These are phyloP conservation scores for Theonella swinhoei DNA, from an alignment of 37 sponge, comb jelly and placozoan species.

Conservation along the genomic window DNA sequence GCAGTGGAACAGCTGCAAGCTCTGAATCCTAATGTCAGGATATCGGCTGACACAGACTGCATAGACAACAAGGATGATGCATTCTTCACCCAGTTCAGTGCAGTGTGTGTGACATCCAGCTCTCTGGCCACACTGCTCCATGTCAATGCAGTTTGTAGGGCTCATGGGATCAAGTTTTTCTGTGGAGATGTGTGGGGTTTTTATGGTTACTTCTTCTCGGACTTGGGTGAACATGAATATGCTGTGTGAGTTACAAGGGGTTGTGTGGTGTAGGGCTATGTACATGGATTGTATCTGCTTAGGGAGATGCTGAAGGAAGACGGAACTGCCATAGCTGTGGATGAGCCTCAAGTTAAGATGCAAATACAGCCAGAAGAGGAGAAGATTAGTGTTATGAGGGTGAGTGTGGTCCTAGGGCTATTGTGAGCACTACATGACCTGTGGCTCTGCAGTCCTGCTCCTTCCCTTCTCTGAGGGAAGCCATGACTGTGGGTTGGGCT, in stretches of 20 bases:
- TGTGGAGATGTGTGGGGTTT: constrained; percentile 93
- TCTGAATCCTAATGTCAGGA: constrained; percentile 83
- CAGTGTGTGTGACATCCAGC: constrained; percentile 65
- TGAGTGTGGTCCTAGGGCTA: not conserved
- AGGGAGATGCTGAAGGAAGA: constrained; percentile 15
- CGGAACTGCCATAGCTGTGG: not conserved
- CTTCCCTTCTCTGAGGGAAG: constrained; percentile 54
- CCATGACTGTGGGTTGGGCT: constrained; percentile 46
- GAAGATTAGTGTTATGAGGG: not conserved
- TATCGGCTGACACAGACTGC: constrained; percentile 43
- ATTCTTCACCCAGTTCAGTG: constrained; percentile 73
- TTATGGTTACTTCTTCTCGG: constrained; percentile 92
- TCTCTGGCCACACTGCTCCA: constrained; percentile 41
- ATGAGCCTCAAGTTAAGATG: not conserved
- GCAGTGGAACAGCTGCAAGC: constrained; percentile 52
- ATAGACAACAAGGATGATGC: constrained; percentile 67
- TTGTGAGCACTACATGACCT: too few species aligned
- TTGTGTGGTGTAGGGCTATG: not conserved
- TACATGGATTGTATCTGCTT: constrained; percentile 1
- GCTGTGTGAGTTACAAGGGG: constrained; percentile 30
- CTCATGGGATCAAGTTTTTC: constrained; percentile 74
- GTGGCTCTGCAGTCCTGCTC: constrained; percentile 41
- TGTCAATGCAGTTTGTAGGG: constrained; percentile 71
- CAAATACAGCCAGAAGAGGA: constrained; percentile 1
- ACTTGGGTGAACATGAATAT: constrained; percentile 71